Evolutionary conservation across 2,888 invertebrate species (phyloP), one percentile per base, ranked within the genome.

Genomic region (Orchesella flavescens): DNA sequence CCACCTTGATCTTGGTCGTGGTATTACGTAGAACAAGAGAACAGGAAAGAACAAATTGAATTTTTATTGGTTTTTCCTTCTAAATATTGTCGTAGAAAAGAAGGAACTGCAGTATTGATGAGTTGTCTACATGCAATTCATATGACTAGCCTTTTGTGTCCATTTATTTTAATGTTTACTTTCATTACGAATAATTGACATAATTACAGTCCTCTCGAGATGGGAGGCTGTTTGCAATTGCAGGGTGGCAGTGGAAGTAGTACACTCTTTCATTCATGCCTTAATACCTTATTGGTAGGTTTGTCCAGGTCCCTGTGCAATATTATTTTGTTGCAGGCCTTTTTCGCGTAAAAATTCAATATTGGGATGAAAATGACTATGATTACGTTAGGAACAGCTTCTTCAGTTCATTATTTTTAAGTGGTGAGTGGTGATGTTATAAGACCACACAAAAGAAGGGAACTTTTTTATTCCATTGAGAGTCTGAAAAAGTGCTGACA

Each of bases 101-200:
- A n/a, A n/a, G n/a, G n/a, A n/a, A n/a, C 34, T 34, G 7, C 7
- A n/a, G n/a, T n/a, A n/a, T 34, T 34, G 34, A 34, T 34, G 34
- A 34, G 34, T 34, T 34, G 34, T 34, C 34, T 34, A 34, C 34
- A 34, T 34, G 34, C 34, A 34, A 34, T 34, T 34, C 34, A 34
- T 34, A 34, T 34, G 34, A 34, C 34, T 34, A 34, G 3, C 7
- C 34, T 34, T 43, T 59, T 63, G 46, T 63, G 63, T 65, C 80
- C 80, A 73, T 80, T 79, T 80, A 80, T 80, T 80, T 80, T 80
- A 80, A 79, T 79, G 78, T 71, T 72, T 80, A 73, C 80, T 80
- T 80, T 80, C 80, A 80, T 80, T 80, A 80, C 44, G 59, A 65
- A 73, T 80, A 80, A 80, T 80, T 80, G 80, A 80, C 80, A 73